Evolutionary conservation across 2,888 invertebrate genomes (phyloP), one percentile per base, ranked within the genome.

Genomic region (Phyllotreta striolata): DNA sequence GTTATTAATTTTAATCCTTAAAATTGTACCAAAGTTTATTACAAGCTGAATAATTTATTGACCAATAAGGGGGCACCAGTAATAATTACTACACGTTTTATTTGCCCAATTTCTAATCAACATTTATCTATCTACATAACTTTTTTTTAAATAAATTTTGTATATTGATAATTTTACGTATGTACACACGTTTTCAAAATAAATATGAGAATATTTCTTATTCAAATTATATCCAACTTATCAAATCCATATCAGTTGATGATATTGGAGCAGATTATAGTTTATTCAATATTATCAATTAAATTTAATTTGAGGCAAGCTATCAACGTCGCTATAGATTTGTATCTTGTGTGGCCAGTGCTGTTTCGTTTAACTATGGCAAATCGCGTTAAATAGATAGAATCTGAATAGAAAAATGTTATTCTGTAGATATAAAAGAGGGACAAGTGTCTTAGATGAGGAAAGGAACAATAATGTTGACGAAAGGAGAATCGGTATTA

Each of bases 401-500:
- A 24, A 24, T 24, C n/a, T 54, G 13, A 24, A 13, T 49, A 12
- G 24, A 13, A 63, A 59, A 40, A 63, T 63, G 63, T 41, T 63
- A 37, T 63, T 63, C 46, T 63, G 63, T 35, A 40, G 57, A 35
- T 35, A 38, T 35, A 63, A 41, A 55, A 51, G 58, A 44, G 54
- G 55, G n/a, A 39, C 55, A 6, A 63, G 63, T 59, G 55, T 59
- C 24, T 63, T 47, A 40, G 40, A 41, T 38, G 63, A 63, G 44
- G 52, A 63, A 14, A 64, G 51, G 40, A 51, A 49, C 24, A 39
- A 60, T n/a, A 54, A 63, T 4, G 4, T n/a, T 10, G 35, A 47
- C 38, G 40, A 35, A 10, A 70, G 71, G 56, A 52, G 70, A 55
- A 66, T 69, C 34, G 71, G 71, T 39, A 60, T 71, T 13, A 66